phyloP scores from a whole-genome alignment of 2,113 vertebrate genomes.

The Meles meles region DNA sequence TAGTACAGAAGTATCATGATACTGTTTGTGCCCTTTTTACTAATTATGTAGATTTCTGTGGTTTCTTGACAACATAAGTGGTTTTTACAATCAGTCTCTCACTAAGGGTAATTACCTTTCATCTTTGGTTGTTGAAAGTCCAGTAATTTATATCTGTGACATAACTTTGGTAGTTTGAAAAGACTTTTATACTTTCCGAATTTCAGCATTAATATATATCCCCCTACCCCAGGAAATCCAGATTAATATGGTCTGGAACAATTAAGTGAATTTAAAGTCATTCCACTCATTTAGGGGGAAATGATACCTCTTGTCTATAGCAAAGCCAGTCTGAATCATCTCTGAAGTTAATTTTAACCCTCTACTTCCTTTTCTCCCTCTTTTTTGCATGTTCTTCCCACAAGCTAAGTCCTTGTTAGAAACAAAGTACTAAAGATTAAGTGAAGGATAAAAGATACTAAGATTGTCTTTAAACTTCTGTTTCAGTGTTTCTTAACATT shows the following conservation, averaged over 20 bases:
- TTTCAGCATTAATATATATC: constrained; percentile 62
- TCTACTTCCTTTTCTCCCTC: background rate
- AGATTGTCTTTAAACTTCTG: background rate
- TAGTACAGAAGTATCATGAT: background rate
- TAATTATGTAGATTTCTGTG: constrained; percentile 76
- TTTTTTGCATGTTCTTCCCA: background rate
- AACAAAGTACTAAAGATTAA: background rate
- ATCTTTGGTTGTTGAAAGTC: constrained; percentile 73
- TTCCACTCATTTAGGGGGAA: constrained; percentile 62
- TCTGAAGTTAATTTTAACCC: background rate
- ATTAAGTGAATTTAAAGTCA: constrained; percentile 59
- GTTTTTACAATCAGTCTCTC: constrained; percentile 77
- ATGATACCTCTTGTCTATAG: background rate
- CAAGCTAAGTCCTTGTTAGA: background rate
- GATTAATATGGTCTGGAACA: constrained; percentile 38
- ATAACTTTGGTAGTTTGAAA: constrained; percentile 65
- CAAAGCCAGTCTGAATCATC: background rate
- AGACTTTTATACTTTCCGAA: constrained; percentile 61
- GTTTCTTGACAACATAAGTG: constrained; percentile 75
- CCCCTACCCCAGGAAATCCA: constrained; percentile 58
- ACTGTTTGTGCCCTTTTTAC: constrained; percentile 70
- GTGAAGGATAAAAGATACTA: background rate
- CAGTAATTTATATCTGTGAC: constrained; percentile 66
- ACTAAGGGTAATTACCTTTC: constrained; percentile 70
- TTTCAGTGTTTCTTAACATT: background rate